Percentiles rank a stretch among this genome's conserved stretches.
Evolutionary conservation across 1,140 invertebrate genomes (phyloP).

Genomic region (Holotrichia oblita): DNA sequence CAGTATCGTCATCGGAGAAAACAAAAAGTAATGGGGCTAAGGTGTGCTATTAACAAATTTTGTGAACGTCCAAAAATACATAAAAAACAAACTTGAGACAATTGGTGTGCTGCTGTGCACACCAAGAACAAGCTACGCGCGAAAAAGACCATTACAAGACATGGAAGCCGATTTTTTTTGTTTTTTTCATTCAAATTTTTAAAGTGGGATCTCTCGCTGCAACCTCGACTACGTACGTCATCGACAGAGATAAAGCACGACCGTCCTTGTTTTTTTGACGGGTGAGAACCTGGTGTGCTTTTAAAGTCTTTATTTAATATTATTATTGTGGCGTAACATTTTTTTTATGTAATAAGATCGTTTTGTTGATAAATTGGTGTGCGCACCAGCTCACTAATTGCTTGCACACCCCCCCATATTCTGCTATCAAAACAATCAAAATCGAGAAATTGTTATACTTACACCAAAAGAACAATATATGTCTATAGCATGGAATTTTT

Average conservation of each 20-base stretch:
- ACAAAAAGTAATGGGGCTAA: not conserved
- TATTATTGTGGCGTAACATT: slow-evolving; percentile 26
- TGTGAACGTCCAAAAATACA: not conserved
- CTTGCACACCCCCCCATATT: slow-evolving; percentile 45
- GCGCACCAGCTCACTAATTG: slow-evolving; percentile 50
- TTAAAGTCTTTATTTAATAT: not conserved
- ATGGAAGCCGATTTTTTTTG: not conserved
- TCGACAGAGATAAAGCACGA: not conserved
- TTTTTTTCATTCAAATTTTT: too few species aligned
- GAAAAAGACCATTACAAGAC: not conserved
- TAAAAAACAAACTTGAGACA: slow-evolving; percentile 30
- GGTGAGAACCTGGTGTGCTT: slow-evolving; percentile 8
- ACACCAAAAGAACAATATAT: too few species aligned
- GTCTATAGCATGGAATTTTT: too few species aligned
- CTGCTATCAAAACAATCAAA: not conserved
- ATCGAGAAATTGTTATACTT: not conserved
- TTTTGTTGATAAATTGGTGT: slow-evolving; percentile 46
- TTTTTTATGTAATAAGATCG: slow-evolving; percentile 39
- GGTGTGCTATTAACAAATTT: not conserved
- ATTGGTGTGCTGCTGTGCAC: slow-evolving; percentile 54
- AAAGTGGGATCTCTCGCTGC: not conserved
- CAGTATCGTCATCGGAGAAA: not conserved
- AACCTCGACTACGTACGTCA: not conserved
- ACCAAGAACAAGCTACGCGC: slow-evolving; percentile 46
- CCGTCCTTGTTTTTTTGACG: not conserved